Conservation (phyloP, 2,888 invertebrate genomes). For the Hyposoter didymator region DNA sequence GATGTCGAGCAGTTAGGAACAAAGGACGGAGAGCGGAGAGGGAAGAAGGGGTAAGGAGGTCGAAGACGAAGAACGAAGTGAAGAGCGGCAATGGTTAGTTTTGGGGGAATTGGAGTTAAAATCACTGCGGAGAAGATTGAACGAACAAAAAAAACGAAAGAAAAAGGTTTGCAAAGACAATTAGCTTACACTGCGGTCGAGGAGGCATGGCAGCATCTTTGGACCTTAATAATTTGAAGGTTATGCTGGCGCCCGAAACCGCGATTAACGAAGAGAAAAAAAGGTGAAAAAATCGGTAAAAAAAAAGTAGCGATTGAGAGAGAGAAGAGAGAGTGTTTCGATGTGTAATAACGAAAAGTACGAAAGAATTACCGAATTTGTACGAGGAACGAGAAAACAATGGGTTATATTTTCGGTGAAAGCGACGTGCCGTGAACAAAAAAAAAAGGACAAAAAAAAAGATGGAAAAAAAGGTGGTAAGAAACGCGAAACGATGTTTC, state of each 20-base stretch:
- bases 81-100: conserved; percentile 3
- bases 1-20: conserved; percentile 8
- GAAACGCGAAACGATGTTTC: conserved; percentile 3
- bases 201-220: conserved; percentile 62
- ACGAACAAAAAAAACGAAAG: conserved; percentile 32
- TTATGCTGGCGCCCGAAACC: conserved; percentile 74
- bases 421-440: conserved; percentile 44
- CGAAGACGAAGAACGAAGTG: conserved; percentile 6
- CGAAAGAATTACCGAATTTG: conserved; percentile 30
- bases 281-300: conserved; percentile 47
- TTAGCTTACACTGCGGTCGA: conserved; percentile 65
- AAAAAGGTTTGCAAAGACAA: conserved; percentile 29
- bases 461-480: conserved; percentile 23
- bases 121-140: conserved; percentile 6
- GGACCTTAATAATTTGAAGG: conserved; percentile 71
- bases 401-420: conserved; percentile 23
- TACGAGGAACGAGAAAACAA: conserved; percentile 19
- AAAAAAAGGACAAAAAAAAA: conserved; percentile 21
- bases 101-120: background rate
- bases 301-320: conserved; percentile 56
- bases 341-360: conserved; percentile 13
- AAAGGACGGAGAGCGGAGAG: conserved; percentile 6
- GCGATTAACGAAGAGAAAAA: conserved; percentile 23
- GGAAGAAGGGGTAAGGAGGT: background rate
- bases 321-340: conserved; percentile 35